Evolutionary conservation across 2,888 invertebrate species (phyloP), one percentile per base, ranked within the genome.

Genomic region (Nomada ruficornis): DNA sequence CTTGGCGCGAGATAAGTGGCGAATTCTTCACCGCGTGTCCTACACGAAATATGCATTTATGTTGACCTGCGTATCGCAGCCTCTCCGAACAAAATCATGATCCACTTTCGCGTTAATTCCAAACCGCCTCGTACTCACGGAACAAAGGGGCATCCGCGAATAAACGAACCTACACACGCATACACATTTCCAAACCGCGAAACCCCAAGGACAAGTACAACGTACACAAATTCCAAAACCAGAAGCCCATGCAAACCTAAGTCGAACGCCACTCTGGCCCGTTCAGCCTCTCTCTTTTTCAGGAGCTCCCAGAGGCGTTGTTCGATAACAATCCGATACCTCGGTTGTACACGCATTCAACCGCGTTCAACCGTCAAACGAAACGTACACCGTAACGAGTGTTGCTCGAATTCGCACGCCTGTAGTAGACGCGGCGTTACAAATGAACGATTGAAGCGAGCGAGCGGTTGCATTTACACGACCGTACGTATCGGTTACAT

Each of bases 401-500:
- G 69, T 71, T 73, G 70, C 68, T 60, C 77, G 80, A 80, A 80
- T 78, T 86, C 84, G 84, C 80, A 71, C 57, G 63, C 18, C 55
- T 57, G 52, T 55, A 60, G 74, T 57, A 59, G 65, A n/a, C 71
- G 42, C 50, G n/a, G 81, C 47, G 44, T 55, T 60, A 60, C 68
- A 62, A 81, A 77, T 65, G 81, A 81, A 77, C 77, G 81, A 77
- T 83, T 67, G 77, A 70, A 80, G 80, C 80, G 67, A 59, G 76
- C 77, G 73, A 70, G 84, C 72, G 55, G 76, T 83, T 74, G 86
- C 89, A 83, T 85, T 88, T 84, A 86, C 84, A 83, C 77, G 84
- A 74, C 67, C 78, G 72, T 73, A 74, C 83, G 76, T 89, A 89
- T 89, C 90, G 83, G 86, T 90, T 86, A 87, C 89, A 87, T 90